Evolutionary conservation across 2,797 vertebrate species (phyloP), one percentile per base, ranked within the genome.

Genomic region (Coranthus polyacanthus): DNA sequence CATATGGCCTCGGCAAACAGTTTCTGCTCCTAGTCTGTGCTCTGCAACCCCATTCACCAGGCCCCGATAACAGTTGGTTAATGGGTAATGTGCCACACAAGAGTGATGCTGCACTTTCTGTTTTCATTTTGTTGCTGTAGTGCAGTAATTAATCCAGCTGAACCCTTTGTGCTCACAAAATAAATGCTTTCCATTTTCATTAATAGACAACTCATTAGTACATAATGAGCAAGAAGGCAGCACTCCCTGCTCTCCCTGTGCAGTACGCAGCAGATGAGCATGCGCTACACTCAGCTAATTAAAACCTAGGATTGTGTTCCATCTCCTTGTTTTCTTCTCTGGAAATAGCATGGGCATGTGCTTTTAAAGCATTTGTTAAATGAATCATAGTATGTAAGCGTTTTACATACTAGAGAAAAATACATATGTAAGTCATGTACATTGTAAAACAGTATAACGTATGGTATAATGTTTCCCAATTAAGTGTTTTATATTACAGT

Each of bases 171-270:
- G 89, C 88, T 89, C 77, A 56, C 90, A 92, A 92, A 94, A 93
- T 93, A 94, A 94, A 93, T 94, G 93, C 91, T 94, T 94, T 94
- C 91, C 90, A 89, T 93, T 94, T 93, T 93, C 92, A 94, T 93
- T 94, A 94, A 93, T 93, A 94, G 93, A 93, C 92, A 93, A 94
- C 89, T 94, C 94, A 94, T 94, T 94, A 93, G 91, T 81, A 64
- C 86, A 83, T 93, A 94, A 94, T 92, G 92, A 93, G 93, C 80
- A 88, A 69, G 84, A 92, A 88, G 81, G 85, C 89, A 85, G 79
- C 72, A 51, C 74, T 86, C 87, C 83, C 68, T 46, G 38, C 74
- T 84, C 86, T 89, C 87, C 78, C 84, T 16, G 54, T 81, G 82
- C 84, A 70, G 72, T 46, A 75, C 61, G 77, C 42, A 72, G 87